Evolutionary conservation across 2,888 invertebrate species (phyloP).

Genomic region (Alloplasta piceator): DNA sequence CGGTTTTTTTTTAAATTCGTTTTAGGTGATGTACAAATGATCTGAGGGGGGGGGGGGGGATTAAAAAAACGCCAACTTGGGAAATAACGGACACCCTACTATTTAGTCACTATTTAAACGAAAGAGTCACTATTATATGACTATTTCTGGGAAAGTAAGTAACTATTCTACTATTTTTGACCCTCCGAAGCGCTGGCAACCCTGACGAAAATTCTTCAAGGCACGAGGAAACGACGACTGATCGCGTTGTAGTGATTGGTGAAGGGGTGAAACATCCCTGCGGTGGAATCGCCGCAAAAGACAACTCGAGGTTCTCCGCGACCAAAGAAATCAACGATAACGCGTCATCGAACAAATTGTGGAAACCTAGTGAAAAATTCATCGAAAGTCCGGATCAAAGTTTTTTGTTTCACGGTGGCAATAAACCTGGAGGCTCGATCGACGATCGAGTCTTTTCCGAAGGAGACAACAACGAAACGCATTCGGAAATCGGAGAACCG

Average conservation of each 20-base stretch:
- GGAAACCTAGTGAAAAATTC: constrained; percentile 10
- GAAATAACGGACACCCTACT: too few species aligned
- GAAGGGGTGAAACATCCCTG: constrained; percentile 55
- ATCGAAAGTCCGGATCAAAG: constrained; percentile 37
- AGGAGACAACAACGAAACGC: not conserved
- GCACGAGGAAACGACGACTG: constrained; percentile 22
- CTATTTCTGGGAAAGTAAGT: too few species aligned
- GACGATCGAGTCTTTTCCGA: not conserved
- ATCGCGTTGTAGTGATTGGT: constrained; percentile 55
- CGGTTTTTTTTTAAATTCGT: too few species aligned
- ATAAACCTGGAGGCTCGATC: not conserved
- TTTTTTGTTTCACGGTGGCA: constrained; percentile 48
- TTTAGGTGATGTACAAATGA: too few species aligned
- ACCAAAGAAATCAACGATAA: not conserved
- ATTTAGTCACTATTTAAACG: too few species aligned
- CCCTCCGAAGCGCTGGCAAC: too few species aligned
- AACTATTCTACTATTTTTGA: too few species aligned
- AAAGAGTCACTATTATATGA: too few species aligned
- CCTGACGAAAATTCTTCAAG: not conserved
- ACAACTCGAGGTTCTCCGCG: constrained; percentile 20
- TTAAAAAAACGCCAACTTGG: too few species aligned
- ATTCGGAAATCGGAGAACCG: not conserved
- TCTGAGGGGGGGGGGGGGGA: too few species aligned
- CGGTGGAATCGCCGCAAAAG: constrained; percentile 25
- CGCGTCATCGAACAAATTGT: not conserved